These are phyloP conservation scores for Syrrhaptes paradoxus DNA, from an alignment of 2,113 vertebrate genomes.

Conservation along the genomic window DNA sequence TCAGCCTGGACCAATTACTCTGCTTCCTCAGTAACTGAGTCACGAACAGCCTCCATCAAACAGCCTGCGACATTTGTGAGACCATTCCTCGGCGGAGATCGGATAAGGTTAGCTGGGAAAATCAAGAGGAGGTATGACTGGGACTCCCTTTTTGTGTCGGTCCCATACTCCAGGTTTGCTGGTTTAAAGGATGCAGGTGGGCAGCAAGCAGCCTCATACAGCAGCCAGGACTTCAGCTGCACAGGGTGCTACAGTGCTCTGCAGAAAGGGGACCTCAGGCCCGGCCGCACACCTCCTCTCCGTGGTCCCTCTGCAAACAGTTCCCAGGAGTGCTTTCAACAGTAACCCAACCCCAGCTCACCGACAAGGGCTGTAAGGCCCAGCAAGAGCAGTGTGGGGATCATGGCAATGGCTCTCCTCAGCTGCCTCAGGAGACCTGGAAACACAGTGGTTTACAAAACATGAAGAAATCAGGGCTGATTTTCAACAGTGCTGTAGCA, in stretches of 20 bases:
- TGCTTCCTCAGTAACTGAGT: background rate
- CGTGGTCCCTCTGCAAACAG: background rate
- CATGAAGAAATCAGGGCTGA: background rate
- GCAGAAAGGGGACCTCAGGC: background rate
- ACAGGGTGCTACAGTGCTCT: accelerated
- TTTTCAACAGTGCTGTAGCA: background rate
- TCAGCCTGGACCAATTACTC: background rate
- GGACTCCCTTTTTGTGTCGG: background rate
- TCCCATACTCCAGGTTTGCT: accelerated
- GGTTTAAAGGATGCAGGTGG: background rate
- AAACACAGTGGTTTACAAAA: conserved; percentile 67
- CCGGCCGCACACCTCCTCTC: background rate
- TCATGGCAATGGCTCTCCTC: conserved; percentile 30
- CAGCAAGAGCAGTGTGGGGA: conserved; percentile 44
- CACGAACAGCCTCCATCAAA: background rate
- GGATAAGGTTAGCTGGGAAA: background rate
- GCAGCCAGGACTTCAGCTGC: background rate
- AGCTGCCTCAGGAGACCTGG: conserved; percentile 72
- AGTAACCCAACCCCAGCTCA: background rate
- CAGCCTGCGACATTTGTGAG: background rate
- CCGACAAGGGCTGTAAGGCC: conserved; percentile 53
- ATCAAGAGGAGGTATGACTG: background rate
- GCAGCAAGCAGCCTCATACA: accelerated
- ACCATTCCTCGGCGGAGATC: background rate
- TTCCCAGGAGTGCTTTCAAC: background rate